A percentile compares a stretch with the other conserved stretches of the same genome.
phyloP scores from a whole-genome alignment of 2,113 vertebrate species.

The Xenopus tropicalis region UCB_Xtro_10.0 CM004446.2:60615501-60616000 shows the following conservation, averaged over 20 bases:
- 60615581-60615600: slow-evolving; percentile 35
- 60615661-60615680: slow-evolving; percentile 52
- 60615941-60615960: slow-evolving; percentile 16
- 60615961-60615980: background rate
- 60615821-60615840: slow-evolving; percentile 37
- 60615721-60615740: slow-evolving; percentile 40
- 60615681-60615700: slow-evolving; percentile 48
- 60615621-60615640: slow-evolving; percentile 49
- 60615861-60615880: slow-evolving; percentile 45
- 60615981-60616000: background rate
- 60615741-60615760: slow-evolving; percentile 10
- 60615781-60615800: slow-evolving; percentile 38
- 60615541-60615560: slow-evolving; percentile 58
- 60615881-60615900: slow-evolving; percentile 37
- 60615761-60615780: slow-evolving; percentile 22
- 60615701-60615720: slow-evolving; percentile 49
- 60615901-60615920: slow-evolving; percentile 35
- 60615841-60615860: slow-evolving; percentile 40
- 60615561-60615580: slow-evolving; percentile 49
- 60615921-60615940: slow-evolving; percentile 21
- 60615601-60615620: slow-evolving; percentile 49
- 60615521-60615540: slow-evolving; percentile 48
- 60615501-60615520: slow-evolving; percentile 51
- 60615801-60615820: slow-evolving; percentile 31
- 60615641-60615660: slow-evolving; percentile 48